These are phyloP conservation scores for Potorous gilbertii DNA, from an alignment of 2,797 vertebrate genomes.

Conservation along the genomic window DNA sequence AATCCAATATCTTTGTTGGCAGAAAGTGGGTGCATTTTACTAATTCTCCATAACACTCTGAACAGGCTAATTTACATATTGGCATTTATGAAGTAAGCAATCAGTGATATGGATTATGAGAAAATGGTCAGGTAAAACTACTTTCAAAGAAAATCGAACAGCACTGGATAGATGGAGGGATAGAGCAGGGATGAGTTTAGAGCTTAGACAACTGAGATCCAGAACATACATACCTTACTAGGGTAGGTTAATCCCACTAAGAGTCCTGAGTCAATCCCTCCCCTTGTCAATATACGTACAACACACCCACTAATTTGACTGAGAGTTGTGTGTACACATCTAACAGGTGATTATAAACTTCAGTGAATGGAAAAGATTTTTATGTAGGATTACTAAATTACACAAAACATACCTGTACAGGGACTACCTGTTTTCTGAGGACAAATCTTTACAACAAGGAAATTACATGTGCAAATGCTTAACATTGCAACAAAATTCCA, in stretches of 20 bases:
- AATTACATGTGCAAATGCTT: background rate
- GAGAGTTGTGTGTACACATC: background rate
- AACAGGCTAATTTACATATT: slow-evolving; percentile 2
- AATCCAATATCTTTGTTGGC: background rate
- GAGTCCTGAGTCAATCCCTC: background rate
- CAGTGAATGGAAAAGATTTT: background rate
- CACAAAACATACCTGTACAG: background rate
- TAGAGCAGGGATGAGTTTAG: background rate
- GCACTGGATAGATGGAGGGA: background rate
- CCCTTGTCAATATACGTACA: background rate
- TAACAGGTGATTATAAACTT: background rate
- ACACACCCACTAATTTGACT: background rate
- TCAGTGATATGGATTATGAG: background rate
- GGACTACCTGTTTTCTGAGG: background rate
- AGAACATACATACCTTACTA: background rate
- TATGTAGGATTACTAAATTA: slow-evolving; percentile 19
- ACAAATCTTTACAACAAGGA: slow-evolving; percentile 9
- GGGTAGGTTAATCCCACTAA: background rate
- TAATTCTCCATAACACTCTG: background rate
- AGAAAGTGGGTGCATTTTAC: background rate
- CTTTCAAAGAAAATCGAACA: slow-evolving; percentile 34
- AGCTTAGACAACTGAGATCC: background rate
- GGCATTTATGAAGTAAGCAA: slow-evolving; percentile 23
- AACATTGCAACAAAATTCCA: slow-evolving; percentile 8
- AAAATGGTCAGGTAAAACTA: slow-evolving; percentile 13